These are phyloP conservation scores for Semibalanus balanoides DNA, from an alignment of 1,140 invertebrate species.

Conservation along the genomic window DNA sequence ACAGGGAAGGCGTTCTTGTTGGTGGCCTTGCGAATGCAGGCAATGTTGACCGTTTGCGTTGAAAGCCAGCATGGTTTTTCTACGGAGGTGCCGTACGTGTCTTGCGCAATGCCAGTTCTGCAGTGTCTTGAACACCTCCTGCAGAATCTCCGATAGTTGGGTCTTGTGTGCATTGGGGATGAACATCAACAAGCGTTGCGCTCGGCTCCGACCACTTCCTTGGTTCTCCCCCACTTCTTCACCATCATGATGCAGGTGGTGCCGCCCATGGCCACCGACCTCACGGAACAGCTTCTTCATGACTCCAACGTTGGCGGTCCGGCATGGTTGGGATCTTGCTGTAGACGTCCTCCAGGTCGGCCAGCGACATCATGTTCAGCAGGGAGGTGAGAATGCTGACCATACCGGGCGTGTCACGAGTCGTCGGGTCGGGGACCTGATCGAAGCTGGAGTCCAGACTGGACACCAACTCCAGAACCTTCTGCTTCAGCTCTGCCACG, in stretches of 20 bases:
- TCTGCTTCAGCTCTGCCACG: not conserved
- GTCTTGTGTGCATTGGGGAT: constrained; percentile 36
- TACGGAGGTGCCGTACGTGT: constrained; percentile 21
- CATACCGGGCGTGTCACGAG: not conserved
- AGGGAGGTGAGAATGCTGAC: not conserved
- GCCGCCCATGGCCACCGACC: constrained; percentile 44
- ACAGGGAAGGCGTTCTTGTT: constrained; percentile 44
- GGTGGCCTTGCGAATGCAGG: constrained; percentile 39
- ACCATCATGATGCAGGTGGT: constrained; percentile 45
- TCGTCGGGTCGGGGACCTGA: constrained; percentile 1
- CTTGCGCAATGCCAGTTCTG: not conserved
- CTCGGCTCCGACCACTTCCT: constrained; percentile 37
- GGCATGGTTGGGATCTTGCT: not conserved
- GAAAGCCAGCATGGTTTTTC: constrained; percentile 26
- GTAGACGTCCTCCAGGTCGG: not conserved
- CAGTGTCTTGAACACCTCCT: constrained; percentile 34
- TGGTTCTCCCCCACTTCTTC: constrained; percentile 40
- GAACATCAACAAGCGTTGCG: constrained; percentile 34
- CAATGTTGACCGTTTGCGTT: constrained; percentile 41
- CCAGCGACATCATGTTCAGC: not conserved
- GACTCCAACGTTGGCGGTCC: not conserved
- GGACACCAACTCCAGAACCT: constrained; percentile 5
- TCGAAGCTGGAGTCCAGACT: not conserved
- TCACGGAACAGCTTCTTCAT: constrained; percentile 41
- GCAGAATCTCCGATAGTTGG: constrained; percentile 46